phyloP scores from a whole-genome alignment of 2,113 vertebrate genomes.

The Sinocyclocheilus rhinocerous region DNA sequence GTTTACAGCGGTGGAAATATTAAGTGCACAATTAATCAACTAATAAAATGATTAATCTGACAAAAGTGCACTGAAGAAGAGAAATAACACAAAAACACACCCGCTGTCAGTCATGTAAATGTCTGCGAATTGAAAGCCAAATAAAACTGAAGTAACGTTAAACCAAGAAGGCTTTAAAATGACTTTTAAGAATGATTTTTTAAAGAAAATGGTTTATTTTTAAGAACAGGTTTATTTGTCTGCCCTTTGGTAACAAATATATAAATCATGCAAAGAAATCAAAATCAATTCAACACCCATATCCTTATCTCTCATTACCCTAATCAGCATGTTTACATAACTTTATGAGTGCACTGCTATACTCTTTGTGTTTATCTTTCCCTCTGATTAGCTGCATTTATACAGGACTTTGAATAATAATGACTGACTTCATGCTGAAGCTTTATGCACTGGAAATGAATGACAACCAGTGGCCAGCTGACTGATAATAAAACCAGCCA shows the following conservation, averaged over 20 bases:
- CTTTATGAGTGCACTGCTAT: constrained; percentile 73
- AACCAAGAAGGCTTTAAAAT: not conserved
- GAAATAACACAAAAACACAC: not conserved
- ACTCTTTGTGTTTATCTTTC: constrained; percentile 52
- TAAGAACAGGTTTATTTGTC: not conserved
- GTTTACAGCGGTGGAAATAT: not conserved
- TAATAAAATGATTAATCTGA: constrained; percentile 30
- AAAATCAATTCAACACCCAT: constrained; percentile 78
- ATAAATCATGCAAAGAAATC: constrained; percentile 72
- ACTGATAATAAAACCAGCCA: constrained; percentile 67
- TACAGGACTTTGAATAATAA: constrained; percentile 48
- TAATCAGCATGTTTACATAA: constrained; percentile 75
- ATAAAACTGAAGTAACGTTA: not conserved
- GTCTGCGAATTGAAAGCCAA: not conserved
- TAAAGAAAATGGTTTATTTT: not conserved
- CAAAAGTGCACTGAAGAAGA: not conserved
- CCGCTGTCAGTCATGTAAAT: not conserved
- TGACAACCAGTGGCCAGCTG: constrained; percentile 67
- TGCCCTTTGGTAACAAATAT: constrained; percentile 62
- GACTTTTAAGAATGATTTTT: not conserved
- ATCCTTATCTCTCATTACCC: constrained; percentile 77
- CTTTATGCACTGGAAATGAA: constrained; percentile 37
- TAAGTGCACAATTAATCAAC: constrained; percentile 19
- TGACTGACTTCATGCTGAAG: constrained; percentile 15
- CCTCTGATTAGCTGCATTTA: constrained; percentile 44